Percentiles rank a stretch among this genome's conserved stretches.
phyloP scores from a whole-genome alignment of 2,113 vertebrate genomes.

The Carassius carassius region DNA sequence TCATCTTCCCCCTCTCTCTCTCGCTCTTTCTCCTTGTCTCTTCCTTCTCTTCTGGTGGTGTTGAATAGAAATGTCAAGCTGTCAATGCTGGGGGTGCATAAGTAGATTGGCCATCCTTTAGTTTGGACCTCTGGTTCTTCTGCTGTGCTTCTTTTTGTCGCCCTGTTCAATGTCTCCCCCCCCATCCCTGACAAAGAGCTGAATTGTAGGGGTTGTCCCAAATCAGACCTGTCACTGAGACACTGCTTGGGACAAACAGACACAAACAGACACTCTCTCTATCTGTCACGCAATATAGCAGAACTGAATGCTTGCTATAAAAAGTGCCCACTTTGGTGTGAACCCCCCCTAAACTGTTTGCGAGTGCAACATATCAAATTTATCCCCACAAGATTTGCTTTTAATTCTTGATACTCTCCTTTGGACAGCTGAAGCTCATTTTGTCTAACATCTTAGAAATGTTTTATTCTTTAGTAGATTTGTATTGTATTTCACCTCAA shows the following conservation, averaged over 20 bases:
- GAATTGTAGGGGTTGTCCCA: conserved; percentile 74
- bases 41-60: conserved; percentile 59
- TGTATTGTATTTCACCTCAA: conserved; percentile 2
- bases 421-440: conserved; percentile 3
- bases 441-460: not conserved
- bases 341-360: conserved; percentile 23
- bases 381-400: not conserved
- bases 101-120: conserved; percentile 80
- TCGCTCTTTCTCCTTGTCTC: conserved; percentile 44
- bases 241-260: conserved; percentile 68
- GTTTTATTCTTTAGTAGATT: conserved; percentile 11
- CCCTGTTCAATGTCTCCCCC: conserved; percentile 75
- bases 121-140: conserved; percentile 75
- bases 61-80: conserved; percentile 85
- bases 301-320: conserved; percentile 26
- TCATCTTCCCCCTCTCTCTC: not conserved
- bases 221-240: conserved; percentile 78
- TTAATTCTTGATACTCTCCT: not conserved
- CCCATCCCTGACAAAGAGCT: conserved; percentile 72
- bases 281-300: conserved; percentile 16
- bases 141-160: conserved; percentile 81
- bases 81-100: conserved; percentile 78
- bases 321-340: conserved; percentile 52
- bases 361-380: conserved; percentile 8
- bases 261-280: conserved; percentile 38